Percentiles rank a stretch among this genome's conserved stretches.
These are phyloP conservation scores for Parthenolecanium corni DNA, from an alignment of 2,888 invertebrate species.

Conservation along the genomic window DNA sequence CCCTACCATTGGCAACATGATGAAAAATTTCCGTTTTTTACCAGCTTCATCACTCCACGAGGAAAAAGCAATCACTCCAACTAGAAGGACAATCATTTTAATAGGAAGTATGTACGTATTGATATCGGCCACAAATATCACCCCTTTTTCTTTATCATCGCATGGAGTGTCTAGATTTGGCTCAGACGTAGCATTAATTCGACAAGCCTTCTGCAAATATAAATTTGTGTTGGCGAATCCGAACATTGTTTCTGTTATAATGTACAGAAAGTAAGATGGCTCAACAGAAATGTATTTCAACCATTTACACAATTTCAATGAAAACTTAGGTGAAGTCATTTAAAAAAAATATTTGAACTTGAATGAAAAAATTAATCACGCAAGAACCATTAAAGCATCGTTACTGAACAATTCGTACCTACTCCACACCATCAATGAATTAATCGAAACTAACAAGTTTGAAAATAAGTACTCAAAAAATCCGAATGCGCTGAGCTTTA, in stretches of 20 bases:
- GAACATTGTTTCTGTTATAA: neutral
- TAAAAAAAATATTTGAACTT: too few relatives aligned
- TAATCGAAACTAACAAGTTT: too few relatives aligned
- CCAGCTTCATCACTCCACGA: conserved; percentile 8
- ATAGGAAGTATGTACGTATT: neutral
- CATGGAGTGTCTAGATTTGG: conserved; percentile 9
- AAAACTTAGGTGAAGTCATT: too few relatives aligned
- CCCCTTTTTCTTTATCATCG: neutral
- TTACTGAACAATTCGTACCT: too few relatives aligned
- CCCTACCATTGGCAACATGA: conserved; percentile 31
- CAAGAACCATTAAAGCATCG: too few relatives aligned
- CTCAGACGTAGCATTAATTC: neutral
- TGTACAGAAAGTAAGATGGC: neutral
- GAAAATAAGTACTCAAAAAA: too few relatives aligned
- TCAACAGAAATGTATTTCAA: neutral
- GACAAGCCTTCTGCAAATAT: conserved; percentile 4
- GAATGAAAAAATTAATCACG: too few relatives aligned
- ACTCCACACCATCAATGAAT: too few relatives aligned
- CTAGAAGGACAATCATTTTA: neutral
- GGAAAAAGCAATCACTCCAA: neutral
- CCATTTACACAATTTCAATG: too few relatives aligned
- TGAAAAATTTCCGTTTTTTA: conserved; percentile 31
- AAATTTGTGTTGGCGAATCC: neutral
- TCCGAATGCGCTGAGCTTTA: too few relatives aligned
- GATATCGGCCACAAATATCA: neutral